Conservation (phyloP, 2,888 invertebrate species). For the Atethmia centrago region DNA sequence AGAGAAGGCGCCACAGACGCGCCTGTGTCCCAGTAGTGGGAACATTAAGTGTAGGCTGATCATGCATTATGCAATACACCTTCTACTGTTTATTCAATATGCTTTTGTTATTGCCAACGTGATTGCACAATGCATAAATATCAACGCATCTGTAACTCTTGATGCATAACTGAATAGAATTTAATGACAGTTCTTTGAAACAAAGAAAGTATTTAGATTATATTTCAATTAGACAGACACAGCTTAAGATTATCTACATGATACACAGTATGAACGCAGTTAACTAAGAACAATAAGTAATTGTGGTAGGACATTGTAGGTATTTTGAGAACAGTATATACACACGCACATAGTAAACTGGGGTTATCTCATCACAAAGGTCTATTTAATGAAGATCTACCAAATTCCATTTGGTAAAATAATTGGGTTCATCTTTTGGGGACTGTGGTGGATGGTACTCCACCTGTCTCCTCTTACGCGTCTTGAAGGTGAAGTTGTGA, state of each 20-base stretch:
- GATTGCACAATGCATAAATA: constrained; percentile 24
- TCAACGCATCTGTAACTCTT: constrained; percentile 29
- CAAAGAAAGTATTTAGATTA: constrained; percentile 57
- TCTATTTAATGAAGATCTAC: too few relatives aligned
- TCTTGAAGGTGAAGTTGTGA: too few relatives aligned
- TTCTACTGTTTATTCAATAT: constrained; percentile 2
- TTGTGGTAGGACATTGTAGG: constrained; percentile 18
- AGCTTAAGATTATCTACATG: not conserved
- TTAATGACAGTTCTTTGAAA: constrained; percentile 47
- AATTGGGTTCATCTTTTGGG: not conserved
- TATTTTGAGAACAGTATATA: not conserved
- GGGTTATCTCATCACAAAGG: not conserved
- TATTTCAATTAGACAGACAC: constrained; percentile 30
- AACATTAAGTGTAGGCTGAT: too few relatives aligned
- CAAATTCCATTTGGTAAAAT: not conserved
- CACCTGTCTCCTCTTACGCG: too few relatives aligned
- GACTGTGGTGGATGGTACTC: too few relatives aligned
- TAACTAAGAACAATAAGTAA: constrained; percentile 54
- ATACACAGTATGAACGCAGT: constrained; percentile 30
- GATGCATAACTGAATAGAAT: constrained; percentile 59
- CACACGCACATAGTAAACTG: constrained; percentile 3
- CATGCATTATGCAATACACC: too few relatives aligned
- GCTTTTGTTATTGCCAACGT: not conserved
- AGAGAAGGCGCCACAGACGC: too few relatives aligned
- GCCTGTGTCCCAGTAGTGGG: too few relatives aligned